phyloP scores from a whole-genome alignment of 2,888 invertebrate genomes.

The Cosmopolites sordidus region DNA sequence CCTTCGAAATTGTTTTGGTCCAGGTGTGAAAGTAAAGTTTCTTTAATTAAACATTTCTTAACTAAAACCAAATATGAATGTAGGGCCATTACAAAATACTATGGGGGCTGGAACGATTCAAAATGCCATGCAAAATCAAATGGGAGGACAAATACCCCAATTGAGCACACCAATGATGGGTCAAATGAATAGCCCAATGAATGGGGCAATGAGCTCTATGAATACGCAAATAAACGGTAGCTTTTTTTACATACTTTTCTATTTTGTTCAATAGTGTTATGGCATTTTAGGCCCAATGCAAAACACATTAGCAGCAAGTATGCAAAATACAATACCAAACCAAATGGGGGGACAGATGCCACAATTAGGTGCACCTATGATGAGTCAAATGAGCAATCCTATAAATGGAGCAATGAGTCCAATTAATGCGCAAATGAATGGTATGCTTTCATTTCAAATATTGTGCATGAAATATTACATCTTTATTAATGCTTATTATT shows the following conservation, averaged over 20 bases:
- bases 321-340: constrained; percentile 41
- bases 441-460: background rate
- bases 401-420: constrained; percentile 55
- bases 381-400: constrained; percentile 40
- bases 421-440: constrained; percentile 27
- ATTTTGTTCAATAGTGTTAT: background rate
- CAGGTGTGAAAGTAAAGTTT: constrained; percentile 26
- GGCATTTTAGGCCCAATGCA: constrained; percentile 7
- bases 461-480: too few relatives aligned
- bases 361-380: constrained; percentile 43
- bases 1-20: constrained; percentile 54
- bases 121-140: constrained; percentile 41
- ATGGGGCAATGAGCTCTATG: constrained; percentile 52
- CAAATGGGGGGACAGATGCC: constrained; percentile 53
- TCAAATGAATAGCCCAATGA: constrained; percentile 43
- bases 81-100: constrained; percentile 52
- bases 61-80: too few relatives aligned
- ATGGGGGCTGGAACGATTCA: constrained; percentile 46
- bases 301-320: constrained; percentile 27
- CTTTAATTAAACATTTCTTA: too few relatives aligned
- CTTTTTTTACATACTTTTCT: background rate
- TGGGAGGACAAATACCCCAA: constrained; percentile 52
- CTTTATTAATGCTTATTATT: background rate
- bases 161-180: constrained; percentile 45
- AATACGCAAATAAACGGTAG: constrained; percentile 19